Percentiles rank a stretch among this genome's conserved stretches.
phyloP scores from a whole-genome alignment of 53 echinoderm and acorn worm species.

The Temnopleurus reevesii region DNA sequence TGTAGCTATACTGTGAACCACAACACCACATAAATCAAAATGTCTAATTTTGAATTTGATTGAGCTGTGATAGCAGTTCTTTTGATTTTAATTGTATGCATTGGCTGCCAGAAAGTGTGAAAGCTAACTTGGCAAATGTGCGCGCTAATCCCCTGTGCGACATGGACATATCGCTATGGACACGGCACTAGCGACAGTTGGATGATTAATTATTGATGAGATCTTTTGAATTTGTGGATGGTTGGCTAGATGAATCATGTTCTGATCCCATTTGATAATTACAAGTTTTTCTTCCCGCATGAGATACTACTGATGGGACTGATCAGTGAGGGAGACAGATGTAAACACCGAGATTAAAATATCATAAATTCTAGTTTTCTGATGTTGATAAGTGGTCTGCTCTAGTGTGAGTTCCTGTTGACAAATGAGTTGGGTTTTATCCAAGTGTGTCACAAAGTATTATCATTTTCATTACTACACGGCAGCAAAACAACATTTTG shows the following conservation, averaged over 20 bases:
- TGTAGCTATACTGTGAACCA: too few species aligned
- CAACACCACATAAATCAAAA: background rate
- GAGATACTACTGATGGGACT: background rate
- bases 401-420: background rate
- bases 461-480: background rate
- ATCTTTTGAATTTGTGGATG: conserved; percentile 31
- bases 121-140: conserved; percentile 46
- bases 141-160: background rate
- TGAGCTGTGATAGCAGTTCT: background rate
- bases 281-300: background rate
- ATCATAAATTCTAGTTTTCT: background rate
- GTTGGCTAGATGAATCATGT: conserved; percentile 47
- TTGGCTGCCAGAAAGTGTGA: background rate
- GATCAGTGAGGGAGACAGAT: background rate
- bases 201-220: conserved; percentile 53
- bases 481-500: too few species aligned
- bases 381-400: background rate
- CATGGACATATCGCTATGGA: conserved; percentile 26
- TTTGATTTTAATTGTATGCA: background rate
- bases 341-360: background rate
- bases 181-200: background rate
- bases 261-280: conserved; percentile 20
- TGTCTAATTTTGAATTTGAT: background rate
- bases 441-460: background rate
- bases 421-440: background rate